Conservation (phyloP, 2,797 vertebrate species). For the Zonotrichia albicollis region DNA sequence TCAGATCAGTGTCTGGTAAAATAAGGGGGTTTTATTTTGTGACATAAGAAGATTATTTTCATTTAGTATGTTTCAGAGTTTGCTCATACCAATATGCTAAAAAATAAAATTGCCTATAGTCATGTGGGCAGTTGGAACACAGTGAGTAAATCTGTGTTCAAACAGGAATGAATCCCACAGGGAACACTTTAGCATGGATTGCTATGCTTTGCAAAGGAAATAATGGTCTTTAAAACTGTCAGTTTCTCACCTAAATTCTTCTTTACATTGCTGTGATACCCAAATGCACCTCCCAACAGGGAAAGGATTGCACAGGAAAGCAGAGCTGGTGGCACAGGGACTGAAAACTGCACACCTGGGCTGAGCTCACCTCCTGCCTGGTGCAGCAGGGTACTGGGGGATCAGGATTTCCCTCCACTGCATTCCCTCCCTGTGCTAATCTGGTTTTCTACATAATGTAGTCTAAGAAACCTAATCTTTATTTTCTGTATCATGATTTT, state of each 20-base stretch:
- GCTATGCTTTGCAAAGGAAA: neutral
- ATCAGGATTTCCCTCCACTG: neutral
- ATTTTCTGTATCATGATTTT: neutral
- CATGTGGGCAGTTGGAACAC: neutral
- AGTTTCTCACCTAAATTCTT: neutral
- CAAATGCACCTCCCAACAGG: neutral
- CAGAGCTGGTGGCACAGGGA: neutral
- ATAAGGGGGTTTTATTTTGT: neutral
- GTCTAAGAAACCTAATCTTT: neutral
- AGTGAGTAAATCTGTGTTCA: neutral
- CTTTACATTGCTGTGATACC: neutral
- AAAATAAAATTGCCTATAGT: neutral
- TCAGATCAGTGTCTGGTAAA: constrained; percentile 14
- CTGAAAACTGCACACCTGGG: neutral
- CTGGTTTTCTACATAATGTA: neutral
- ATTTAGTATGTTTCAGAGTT: neutral
- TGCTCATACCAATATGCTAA: neutral
- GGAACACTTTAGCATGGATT: neutral
- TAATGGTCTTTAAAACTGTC: neutral
- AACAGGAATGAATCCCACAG: neutral
- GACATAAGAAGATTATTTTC: constrained; percentile 12
- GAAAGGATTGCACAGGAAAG: rapidly evolving
- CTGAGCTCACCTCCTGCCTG: neutral
- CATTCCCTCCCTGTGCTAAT: neutral
- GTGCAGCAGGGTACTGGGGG: rapidly evolving